Conservation (phyloP, 2,113 vertebrate species). For the Procavia capensis region DNA sequence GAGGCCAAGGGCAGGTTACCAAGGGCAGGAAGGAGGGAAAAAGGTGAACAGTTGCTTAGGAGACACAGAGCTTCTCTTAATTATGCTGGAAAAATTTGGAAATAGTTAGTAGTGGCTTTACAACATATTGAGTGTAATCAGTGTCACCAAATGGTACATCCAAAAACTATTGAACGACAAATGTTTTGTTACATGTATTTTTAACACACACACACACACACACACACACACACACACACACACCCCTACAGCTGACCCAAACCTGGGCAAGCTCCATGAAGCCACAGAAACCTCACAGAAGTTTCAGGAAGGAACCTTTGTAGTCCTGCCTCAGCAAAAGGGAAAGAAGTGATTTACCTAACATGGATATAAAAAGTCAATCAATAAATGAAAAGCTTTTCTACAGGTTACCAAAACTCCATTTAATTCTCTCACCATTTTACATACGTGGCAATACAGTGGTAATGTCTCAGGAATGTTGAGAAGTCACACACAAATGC, state of each 20-base stretch:
- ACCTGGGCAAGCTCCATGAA: not conserved
- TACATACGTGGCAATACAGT: not conserved
- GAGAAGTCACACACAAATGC: not conserved
- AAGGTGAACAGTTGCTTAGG: not conserved
- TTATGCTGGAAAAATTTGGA: not conserved
- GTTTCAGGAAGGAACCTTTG: not conserved
- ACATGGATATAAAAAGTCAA: not conserved
- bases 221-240: no score
- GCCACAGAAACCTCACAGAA: not conserved
- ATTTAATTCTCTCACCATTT: not conserved
- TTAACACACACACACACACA: no score
- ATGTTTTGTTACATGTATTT: not conserved
- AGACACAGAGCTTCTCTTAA: not conserved
- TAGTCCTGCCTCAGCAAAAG: not conserved
- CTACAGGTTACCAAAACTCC: not conserved
- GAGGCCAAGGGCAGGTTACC: not conserved
- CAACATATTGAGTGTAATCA: not conserved
- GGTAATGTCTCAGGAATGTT: not conserved
- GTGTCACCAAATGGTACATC: not conserved
- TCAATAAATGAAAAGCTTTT: not conserved
- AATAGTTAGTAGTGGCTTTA: not conserved
- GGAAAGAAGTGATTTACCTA: no score
- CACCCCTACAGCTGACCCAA: not conserved
- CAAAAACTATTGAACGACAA: not conserved
- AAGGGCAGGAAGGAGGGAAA: not conserved